A percentile compares a stretch with the other conserved stretches of the same genome.
Conservation (phyloP, 2,113 vertebrate genomes). For the Myrmophylax atrothorax region DNA sequence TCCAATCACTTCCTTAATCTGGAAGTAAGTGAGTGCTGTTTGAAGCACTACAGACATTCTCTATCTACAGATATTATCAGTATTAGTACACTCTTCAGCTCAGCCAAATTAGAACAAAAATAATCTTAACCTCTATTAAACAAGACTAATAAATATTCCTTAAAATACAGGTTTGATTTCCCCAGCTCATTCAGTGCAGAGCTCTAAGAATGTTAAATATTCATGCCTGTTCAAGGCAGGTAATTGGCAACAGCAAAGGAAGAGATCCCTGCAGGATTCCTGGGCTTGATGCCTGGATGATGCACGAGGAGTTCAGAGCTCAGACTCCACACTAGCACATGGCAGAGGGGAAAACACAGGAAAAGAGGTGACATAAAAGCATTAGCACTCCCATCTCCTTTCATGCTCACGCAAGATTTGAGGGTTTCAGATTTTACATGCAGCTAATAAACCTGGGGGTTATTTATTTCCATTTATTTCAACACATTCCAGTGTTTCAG, state of each 20-base stretch:
- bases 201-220: not conserved
- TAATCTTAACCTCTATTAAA: not conserved
- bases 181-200: not conserved
- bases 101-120: conserved; percentile 12
- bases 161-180: conserved; percentile 8
- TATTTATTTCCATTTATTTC: not conserved
- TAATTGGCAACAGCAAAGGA: not conserved
- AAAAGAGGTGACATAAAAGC: not conserved
- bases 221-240: not conserved
- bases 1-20: not conserved
- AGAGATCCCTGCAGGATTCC: not conserved
- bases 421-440: not conserved
- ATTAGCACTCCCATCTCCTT: not conserved
- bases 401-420: not conserved
- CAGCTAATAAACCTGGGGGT: not conserved
- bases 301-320: not conserved
- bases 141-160: conserved; percentile 8
- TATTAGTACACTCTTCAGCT: not conserved
- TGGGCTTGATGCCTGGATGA: not conserved
- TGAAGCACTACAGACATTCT: not conserved
- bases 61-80: not conserved
- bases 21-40: not conserved
- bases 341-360: not conserved
- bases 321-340: not conserved
- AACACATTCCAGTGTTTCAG: not conserved